A percentile compares a stretch with the other conserved stretches of the same genome.
Evolutionary conservation across 2,113 vertebrate species (phyloP).

Genomic region (Syngnathus typhle): DNA sequence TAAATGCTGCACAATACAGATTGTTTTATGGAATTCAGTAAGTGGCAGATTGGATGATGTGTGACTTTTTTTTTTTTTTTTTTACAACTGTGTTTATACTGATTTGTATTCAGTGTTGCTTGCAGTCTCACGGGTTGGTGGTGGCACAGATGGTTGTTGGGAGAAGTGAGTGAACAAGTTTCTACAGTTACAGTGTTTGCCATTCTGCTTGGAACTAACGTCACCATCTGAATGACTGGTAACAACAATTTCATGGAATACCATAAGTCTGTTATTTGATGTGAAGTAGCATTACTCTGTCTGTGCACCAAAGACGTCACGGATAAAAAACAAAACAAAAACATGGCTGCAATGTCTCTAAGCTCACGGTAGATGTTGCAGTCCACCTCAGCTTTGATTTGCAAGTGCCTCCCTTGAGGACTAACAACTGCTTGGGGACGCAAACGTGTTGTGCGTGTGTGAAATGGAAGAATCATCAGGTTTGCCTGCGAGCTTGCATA

Average conservation of each 20-base stretch:
- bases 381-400: slow-evolving; percentile 19
- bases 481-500: slow-evolving; percentile 22
- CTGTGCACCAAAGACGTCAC: slow-evolving; percentile 36
- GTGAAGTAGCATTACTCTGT: slow-evolving; percentile 24
- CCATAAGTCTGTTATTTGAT: too few relatives aligned
- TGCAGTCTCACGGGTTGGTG: slow-evolving; percentile 19
- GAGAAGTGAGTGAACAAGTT: slow-evolving; percentile 8
- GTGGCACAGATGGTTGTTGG: slow-evolving; percentile 14
- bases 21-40: neutral
- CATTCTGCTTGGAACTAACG: slow-evolving; percentile 29
- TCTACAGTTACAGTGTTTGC: slow-evolving; percentile 19
- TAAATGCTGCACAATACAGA: neutral
- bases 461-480: slow-evolving; percentile 3
- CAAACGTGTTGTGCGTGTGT: slow-evolving; percentile 16
- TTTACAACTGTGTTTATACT: slow-evolving; percentile 9
- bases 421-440: slow-evolving; percentile 1
- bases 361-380: slow-evolving; percentile 39
- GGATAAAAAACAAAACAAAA: slow-evolving; percentile 11
- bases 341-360: slow-evolving; percentile 8
- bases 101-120: slow-evolving; percentile 29
- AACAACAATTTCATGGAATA: slow-evolving; percentile 1
- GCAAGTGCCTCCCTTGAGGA: slow-evolving; percentile 9
- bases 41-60: neutral
- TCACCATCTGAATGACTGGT: slow-evolving; percentile 36
- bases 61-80: neutral